phyloP scores from a whole-genome alignment of 2,113 vertebrate species.

The Corythaeola cristata region DNA sequence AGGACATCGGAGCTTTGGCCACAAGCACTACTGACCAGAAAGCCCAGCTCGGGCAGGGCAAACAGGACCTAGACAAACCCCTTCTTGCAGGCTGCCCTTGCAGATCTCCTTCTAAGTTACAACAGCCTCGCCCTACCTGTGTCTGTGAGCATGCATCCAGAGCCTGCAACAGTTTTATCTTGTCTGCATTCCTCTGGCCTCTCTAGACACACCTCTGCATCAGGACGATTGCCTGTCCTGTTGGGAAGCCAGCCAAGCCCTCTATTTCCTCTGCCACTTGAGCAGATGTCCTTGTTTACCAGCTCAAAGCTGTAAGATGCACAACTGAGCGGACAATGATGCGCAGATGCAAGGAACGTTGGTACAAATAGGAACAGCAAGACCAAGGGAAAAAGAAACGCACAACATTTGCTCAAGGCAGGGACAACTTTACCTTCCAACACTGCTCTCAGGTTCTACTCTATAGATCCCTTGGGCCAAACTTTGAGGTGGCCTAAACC shows the following conservation, averaged over 20 bases:
- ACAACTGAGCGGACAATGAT: accelerated
- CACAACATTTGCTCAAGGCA: neutral
- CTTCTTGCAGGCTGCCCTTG: neutral
- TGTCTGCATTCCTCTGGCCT: neutral
- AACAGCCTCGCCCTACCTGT: neutral
- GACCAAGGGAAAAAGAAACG: neutral
- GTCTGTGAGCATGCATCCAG: neutral
- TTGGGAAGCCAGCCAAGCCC: neutral
- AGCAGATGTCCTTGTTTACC: neutral
- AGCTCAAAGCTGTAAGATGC: neutral
- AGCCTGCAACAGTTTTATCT: neutral
- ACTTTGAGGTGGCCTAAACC: neutral
- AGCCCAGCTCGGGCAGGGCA: neutral
- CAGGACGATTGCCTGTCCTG: neutral
- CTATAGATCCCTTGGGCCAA: neutral
- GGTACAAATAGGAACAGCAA: accelerated
- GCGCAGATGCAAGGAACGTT: neutral
- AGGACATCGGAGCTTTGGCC: neutral
- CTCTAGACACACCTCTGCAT: neutral
- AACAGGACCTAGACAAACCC: neutral
- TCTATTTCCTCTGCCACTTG: neutral
- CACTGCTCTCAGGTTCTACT: neutral
- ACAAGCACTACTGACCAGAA: neutral
- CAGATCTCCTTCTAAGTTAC: neutral
- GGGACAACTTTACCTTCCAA: neutral